Percentiles rank a stretch among this genome's conserved stretches.
Conservation (phyloP, 2,113 vertebrate species). For the Sceloporus tristichus region DNA sequence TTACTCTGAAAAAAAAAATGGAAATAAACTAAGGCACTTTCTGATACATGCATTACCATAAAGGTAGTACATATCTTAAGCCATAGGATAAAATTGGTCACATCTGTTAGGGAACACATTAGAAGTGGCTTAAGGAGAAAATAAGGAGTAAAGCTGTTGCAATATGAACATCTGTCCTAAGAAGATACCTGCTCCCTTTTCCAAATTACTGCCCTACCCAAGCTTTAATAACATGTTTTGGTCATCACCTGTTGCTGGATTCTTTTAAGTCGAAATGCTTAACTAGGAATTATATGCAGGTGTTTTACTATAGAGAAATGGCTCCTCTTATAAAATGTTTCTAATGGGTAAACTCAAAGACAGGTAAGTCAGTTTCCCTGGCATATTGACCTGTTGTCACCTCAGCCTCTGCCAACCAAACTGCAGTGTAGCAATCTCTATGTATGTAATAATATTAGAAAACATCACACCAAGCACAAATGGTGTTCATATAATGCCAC, state of each 20-base stretch:
- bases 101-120: background rate
- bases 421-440: background rate
- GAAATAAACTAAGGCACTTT: background rate
- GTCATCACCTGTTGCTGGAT: background rate
- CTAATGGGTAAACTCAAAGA: background rate
- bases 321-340: background rate
- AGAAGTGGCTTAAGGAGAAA: background rate
- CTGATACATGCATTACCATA: background rate
- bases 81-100: background rate
- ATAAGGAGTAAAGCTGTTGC: background rate
- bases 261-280: background rate
- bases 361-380: background rate
- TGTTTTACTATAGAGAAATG: background rate
- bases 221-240: background rate
- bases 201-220: background rate
- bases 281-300: no score
- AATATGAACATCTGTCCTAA: background rate
- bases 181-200: background rate
- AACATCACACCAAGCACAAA: background rate
- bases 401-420: background rate
- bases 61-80: background rate
- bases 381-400: background rate
- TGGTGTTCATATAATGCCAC: background rate
- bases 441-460: background rate
- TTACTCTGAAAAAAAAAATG: background rate